A percentile compares a stretch with the other conserved stretches of the same genome.
These are phyloP conservation scores for Ptilonorhynchus violaceus DNA, from an alignment of 2,113 vertebrate species.

Conservation along the genomic window DNA sequence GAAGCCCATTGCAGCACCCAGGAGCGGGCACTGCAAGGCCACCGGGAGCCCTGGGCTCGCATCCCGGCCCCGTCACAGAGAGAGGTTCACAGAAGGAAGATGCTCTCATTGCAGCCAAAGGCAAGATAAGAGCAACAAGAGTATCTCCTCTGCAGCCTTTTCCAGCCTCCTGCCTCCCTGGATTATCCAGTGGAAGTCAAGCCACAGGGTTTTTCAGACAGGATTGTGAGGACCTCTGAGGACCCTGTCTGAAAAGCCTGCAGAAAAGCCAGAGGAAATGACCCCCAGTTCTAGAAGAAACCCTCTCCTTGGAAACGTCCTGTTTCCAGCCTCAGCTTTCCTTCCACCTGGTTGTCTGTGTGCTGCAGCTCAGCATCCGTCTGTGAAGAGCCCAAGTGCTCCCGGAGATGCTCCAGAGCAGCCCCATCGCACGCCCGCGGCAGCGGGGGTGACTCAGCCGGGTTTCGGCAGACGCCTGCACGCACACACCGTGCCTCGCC, in stretches of 20 bases:
- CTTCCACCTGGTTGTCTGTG: not conserved
- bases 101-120: not conserved
- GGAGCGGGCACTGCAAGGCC: rapidly evolving
- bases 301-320: rapidly evolving
- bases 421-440: not conserved
- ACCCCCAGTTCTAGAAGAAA: not conserved
- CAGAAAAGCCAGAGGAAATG: not conserved
- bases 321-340: not conserved
- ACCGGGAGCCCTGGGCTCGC: not conserved
- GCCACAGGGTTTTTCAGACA: not conserved
- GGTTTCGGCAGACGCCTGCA: not conserved
- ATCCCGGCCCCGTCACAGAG: rapidly evolving
- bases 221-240: not conserved
- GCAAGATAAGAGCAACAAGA: not conserved
- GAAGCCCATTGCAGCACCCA: not conserved
- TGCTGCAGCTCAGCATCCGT: not conserved
- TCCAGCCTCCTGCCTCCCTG: not conserved
- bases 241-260: rapidly evolving
- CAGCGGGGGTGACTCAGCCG: not conserved
- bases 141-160: not conserved
- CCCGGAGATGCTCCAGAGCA: not conserved
- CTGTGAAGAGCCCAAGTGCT: not conserved
- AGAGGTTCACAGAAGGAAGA: not conserved
- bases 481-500: not conserved
- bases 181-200: not conserved